These are phyloP conservation scores for Lordiphosa andalusiaca DNA, from an alignment of 2,888 invertebrate genomes.

Conservation along the genomic window DNA sequence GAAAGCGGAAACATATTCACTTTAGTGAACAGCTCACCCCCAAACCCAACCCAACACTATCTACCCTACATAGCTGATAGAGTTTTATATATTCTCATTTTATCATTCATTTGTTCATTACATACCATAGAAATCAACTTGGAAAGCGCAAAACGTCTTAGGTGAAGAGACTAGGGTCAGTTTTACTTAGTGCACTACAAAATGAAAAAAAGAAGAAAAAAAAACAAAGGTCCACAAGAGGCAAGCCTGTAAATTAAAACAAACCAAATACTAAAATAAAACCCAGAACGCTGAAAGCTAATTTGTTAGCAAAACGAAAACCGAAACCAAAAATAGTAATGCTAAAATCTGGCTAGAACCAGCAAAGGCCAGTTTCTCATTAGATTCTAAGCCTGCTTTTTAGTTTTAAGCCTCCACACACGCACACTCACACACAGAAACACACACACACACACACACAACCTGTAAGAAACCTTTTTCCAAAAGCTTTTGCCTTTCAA, in stretches of 20 bases:
- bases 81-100: slow-evolving; percentile 49
- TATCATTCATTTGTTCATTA: slow-evolving; percentile 8
- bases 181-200: slow-evolving; percentile 12
- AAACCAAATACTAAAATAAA: background rate
- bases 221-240: slow-evolving; percentile 40
- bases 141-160: slow-evolving; percentile 73
- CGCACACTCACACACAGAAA: slow-evolving; percentile 21
- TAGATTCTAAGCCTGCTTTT: slow-evolving; percentile 56
- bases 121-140: slow-evolving; percentile 57
- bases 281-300: slow-evolving; percentile 15
- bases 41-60: slow-evolving; percentile 1
- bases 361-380: slow-evolving; percentile 20
- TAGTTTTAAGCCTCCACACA: slow-evolving; percentile 40
- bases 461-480: too few species aligned
- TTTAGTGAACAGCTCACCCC: too few species aligned
- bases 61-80: slow-evolving; percentile 49
- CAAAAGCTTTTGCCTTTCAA: too few species aligned
- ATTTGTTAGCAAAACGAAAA: slow-evolving; percentile 8
- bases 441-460: slow-evolving; percentile 37
- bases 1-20: too few species aligned
- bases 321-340: slow-evolving; percentile 3
- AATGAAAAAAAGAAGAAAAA: too few species aligned
- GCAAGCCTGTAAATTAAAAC: slow-evolving; percentile 61
- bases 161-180: slow-evolving; percentile 36
- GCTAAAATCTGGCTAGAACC: slow-evolving; percentile 11